Evolutionary conservation across 1,140 invertebrate genomes (phyloP).

Genomic region (Ylistrum balloti): DNA sequence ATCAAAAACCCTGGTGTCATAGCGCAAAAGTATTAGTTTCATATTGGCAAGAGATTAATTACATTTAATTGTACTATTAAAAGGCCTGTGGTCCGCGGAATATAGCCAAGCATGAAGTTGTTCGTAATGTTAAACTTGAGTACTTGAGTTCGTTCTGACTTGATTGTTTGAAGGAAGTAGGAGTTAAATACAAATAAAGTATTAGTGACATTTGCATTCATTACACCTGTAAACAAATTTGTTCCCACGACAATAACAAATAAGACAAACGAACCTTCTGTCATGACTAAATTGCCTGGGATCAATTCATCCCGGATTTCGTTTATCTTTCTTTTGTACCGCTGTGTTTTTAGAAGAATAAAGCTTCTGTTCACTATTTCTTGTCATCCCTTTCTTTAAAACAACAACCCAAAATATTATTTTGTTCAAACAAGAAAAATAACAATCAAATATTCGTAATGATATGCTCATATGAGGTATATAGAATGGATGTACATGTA

Average conservation of each 20-base stretch:
- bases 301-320: neutral
- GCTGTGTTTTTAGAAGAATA: too few species aligned
- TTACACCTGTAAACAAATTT: constrained; percentile 20
- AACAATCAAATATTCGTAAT: too few species aligned
- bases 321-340: neutral
- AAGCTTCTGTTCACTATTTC: too few species aligned
- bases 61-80: constrained; percentile 50
- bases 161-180: neutral
- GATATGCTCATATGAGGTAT: too few species aligned
- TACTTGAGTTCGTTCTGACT: constrained; percentile 32
- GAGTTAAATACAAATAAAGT: neutral
- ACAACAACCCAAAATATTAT: too few species aligned
- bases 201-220: constrained; percentile 36
- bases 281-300: neutral
- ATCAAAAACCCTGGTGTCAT: constrained; percentile 52
- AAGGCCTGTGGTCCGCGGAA: constrained; percentile 43
- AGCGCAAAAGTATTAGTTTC: constrained; percentile 54
- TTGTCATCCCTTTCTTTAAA: too few species aligned
- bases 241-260: constrained; percentile 25
- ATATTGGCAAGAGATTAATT: constrained; percentile 51
- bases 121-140: constrained; percentile 39
- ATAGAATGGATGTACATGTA: too few species aligned
- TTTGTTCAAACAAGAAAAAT: too few species aligned
- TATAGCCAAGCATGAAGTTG: neutral
- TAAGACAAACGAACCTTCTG: neutral